Evolutionary conservation across 1,140 invertebrate species (phyloP).

Genomic region (Leptonema lineaticorne): DNA sequence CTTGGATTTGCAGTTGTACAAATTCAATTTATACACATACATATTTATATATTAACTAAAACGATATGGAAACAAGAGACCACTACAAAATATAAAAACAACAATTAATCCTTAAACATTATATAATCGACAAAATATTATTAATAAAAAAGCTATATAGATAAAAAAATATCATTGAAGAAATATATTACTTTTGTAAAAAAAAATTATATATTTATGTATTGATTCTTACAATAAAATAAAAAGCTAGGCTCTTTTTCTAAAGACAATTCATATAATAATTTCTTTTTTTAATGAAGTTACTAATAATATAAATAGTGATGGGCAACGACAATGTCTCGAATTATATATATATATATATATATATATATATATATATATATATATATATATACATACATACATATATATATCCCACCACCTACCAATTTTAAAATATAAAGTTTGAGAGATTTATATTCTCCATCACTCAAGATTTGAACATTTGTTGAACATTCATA

Average conservation of each 20-base stretch:
- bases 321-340: background rate
- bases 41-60: too few relatives aligned
- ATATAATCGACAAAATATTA: conserved; percentile 27
- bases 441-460: too few relatives aligned
- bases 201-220: conserved; percentile 30
- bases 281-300: background rate
- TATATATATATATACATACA: too few relatives aligned
- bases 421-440: too few relatives aligned
- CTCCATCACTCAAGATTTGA: too few relatives aligned
- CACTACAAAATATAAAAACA: conserved; percentile 36
- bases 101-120: conserved; percentile 36
- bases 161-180: conserved; percentile 10
- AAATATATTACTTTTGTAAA: conserved; percentile 39
- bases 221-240: conserved; percentile 23
- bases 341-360: background rate
- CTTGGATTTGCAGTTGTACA: background rate
- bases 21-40: conserved; percentile 8
- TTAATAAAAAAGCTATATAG: conserved; percentile 9
- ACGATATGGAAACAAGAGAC: conserved; percentile 9
- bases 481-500: background rate
- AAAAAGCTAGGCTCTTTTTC: conserved; percentile 39
- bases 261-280: conserved; percentile 9
- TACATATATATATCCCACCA: too few relatives aligned
- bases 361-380: background rate
- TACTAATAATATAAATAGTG: background rate